phyloP scores from a whole-genome alignment of 2,888 invertebrate species.

The Cosmia pyralina region DNA sequence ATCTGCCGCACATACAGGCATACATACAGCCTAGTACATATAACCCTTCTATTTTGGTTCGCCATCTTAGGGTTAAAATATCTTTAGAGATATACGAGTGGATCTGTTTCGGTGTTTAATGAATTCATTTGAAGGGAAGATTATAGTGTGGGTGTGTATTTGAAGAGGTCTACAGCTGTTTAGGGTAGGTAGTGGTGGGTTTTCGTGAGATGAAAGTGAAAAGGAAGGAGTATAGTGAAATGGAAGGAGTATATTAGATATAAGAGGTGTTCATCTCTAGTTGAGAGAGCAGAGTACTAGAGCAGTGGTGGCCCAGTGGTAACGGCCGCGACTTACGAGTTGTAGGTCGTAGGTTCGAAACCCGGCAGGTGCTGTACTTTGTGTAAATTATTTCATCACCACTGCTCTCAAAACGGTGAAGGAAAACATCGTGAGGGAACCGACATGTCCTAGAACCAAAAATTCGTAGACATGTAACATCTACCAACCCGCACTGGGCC shows the following conservation, averaged over 20 bases:
- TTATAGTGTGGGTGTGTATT: constrained; percentile 10
- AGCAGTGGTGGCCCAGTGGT: too few relatives aligned
- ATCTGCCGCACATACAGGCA: constrained; percentile 73
- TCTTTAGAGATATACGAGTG: constrained; percentile 60
- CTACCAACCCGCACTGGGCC: too few relatives aligned
- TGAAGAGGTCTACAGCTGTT: constrained; percentile 6
- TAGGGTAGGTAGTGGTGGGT: not conserved
- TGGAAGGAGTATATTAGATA: constrained; percentile 4
- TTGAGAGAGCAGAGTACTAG: too few relatives aligned
- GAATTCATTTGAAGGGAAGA: constrained; percentile 60
- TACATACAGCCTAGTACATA: constrained; percentile 71
- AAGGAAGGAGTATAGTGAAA: not conserved
- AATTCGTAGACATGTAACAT: too few relatives aligned
- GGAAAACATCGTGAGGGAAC: too few relatives aligned
- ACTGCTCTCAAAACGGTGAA: too few relatives aligned
- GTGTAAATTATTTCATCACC: too few relatives aligned
- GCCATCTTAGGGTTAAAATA: constrained; percentile 76
- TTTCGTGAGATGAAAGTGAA: constrained; percentile 28
- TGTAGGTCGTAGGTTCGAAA: too few relatives aligned
- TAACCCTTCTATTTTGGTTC: constrained; percentile 83
- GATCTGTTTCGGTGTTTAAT: constrained; percentile 63
- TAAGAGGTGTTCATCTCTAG: too few relatives aligned
- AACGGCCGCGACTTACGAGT: too few relatives aligned
- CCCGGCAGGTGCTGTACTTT: too few relatives aligned
- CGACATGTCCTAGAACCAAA: too few relatives aligned